These are phyloP conservation scores for Rhinophrynus dorsalis DNA, from an alignment of 2,797 vertebrate species.

Conservation along the genomic window DNA sequence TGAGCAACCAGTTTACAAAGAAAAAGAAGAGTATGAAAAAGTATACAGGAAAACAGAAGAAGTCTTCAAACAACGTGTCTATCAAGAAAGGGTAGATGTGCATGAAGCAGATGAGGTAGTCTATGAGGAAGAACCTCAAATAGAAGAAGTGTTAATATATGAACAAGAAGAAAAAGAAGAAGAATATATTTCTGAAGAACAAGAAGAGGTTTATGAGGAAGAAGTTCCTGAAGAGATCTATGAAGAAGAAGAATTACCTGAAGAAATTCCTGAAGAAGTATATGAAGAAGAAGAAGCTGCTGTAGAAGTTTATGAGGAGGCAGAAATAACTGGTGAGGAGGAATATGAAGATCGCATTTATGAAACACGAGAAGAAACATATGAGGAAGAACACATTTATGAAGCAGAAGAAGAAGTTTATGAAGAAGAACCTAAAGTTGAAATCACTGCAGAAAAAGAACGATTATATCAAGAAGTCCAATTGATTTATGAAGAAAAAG, in stretches of 20 bases:
- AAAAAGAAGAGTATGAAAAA: constrained; percentile 51
- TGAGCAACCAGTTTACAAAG: constrained; percentile 46
- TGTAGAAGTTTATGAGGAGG: constrained; percentile 3
- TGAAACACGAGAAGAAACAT: constrained; percentile 50
- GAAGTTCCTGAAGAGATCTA: constrained; percentile 35
- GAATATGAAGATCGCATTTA: constrained; percentile 40
- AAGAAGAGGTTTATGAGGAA: constrained; percentile 51
- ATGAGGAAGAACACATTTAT: constrained; percentile 52
- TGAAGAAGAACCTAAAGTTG: constrained; percentile 56
- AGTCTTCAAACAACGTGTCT: constrained; percentile 29
- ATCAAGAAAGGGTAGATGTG: constrained; percentile 40
- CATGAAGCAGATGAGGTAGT: constrained; percentile 39
- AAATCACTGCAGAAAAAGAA: constrained; percentile 47
- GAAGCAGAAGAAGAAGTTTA: constrained; percentile 57
- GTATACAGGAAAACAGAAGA: constrained; percentile 31
- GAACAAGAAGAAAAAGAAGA: constrained; percentile 38
- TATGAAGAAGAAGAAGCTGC: constrained; percentile 46
- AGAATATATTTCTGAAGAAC: constrained; percentile 57
- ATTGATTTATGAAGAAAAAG: constrained; percentile 55
- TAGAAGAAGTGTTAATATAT: no score
- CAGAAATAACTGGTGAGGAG: constrained; percentile 11
- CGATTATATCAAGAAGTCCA: constrained; percentile 47
- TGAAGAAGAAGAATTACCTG: constrained; percentile 33
- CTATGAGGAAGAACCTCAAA: constrained; percentile 58
- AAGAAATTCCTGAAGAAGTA: constrained; percentile 36